phyloP scores from a whole-genome alignment of 2,888 invertebrate genomes.

The Neoscelio sp. region DNA sequence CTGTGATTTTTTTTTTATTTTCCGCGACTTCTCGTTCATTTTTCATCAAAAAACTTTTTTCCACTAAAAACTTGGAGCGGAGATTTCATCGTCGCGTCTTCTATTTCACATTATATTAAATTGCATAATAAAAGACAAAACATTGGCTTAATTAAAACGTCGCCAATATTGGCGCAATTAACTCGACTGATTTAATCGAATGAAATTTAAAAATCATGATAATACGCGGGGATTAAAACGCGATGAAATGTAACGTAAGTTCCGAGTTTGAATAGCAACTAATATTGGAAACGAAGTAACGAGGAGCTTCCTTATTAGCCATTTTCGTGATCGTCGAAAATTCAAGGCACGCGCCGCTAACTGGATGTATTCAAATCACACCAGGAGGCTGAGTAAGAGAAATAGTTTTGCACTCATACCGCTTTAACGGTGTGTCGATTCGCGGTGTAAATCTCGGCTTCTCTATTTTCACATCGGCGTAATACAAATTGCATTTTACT shows the following conservation, averaged over 20 bases:
- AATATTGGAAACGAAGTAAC: slow-evolving; percentile 73
- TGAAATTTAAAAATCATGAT: no score
- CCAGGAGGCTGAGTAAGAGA: slow-evolving; percentile 76
- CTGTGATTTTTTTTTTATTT: slow-evolving; percentile 6
- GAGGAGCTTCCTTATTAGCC: slow-evolving; percentile 74
- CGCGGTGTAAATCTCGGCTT: slow-evolving; percentile 56
- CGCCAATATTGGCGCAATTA: no score
- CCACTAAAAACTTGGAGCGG: background rate
- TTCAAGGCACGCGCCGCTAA: slow-evolving; percentile 81
- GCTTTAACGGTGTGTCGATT: slow-evolving; percentile 53
- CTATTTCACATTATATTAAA: background rate
- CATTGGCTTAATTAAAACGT: background rate
- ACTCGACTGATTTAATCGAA: no score
- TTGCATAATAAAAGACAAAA: slow-evolving; percentile 4
- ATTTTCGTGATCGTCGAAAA: slow-evolving; percentile 72
- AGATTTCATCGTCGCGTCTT: background rate
- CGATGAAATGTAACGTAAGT: background rate
- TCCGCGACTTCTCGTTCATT: background rate
- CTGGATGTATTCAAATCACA: slow-evolving; percentile 83
- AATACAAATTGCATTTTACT: slow-evolving; percentile 57
- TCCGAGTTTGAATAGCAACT: slow-evolving; percentile 46
- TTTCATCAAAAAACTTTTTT: slow-evolving; percentile 3
- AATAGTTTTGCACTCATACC: slow-evolving; percentile 76
- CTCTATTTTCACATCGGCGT: slow-evolving; percentile 57
- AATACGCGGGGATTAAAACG: no score